Evolutionary conservation across 2,888 invertebrate species (phyloP).

Genomic region (Ectemnius lituratus): DNA sequence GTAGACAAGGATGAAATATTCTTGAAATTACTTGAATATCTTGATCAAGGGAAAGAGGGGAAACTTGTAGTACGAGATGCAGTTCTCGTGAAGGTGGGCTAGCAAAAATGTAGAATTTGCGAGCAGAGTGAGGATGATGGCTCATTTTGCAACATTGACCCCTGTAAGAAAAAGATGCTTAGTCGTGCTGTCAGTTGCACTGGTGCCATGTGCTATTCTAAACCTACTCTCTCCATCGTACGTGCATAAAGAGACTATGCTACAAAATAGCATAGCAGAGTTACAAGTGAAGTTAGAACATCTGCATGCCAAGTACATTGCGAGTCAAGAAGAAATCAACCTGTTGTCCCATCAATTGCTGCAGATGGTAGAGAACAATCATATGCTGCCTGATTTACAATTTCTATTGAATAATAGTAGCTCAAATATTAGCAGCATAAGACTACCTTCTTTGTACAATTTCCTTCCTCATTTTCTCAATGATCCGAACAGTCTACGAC

Average conservation of each 20-base stretch:
- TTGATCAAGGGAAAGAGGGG: too few relatives aligned
- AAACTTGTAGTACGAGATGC: too few relatives aligned
- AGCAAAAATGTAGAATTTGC: slow-evolving; percentile 49
- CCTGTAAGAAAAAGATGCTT: slow-evolving; percentile 69
- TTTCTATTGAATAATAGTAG: slow-evolving; percentile 76
- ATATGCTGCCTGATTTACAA: slow-evolving; percentile 72
- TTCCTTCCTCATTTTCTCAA: slow-evolving; percentile 92
- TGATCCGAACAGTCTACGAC: slow-evolving; percentile 86
- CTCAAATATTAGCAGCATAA: slow-evolving; percentile 79
- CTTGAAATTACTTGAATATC: too few relatives aligned
- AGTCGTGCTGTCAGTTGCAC: slow-evolving; percentile 66
- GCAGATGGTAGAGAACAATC: slow-evolving; percentile 70
- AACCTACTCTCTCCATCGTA: slow-evolving; percentile 71
- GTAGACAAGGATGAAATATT: too few relatives aligned
- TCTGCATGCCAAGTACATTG: slow-evolving; percentile 87
- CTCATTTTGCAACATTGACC: slow-evolving; percentile 68
- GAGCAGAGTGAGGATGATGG: slow-evolving; percentile 62
- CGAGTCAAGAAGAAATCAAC: slow-evolving; percentile 87
- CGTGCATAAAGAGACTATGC: slow-evolving; percentile 66
- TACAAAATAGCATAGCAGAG: slow-evolving; percentile 82
- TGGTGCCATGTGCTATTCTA: slow-evolving; percentile 71
- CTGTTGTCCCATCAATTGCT: slow-evolving; percentile 83
- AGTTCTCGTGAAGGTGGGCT: too few relatives aligned
- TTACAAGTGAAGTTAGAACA: slow-evolving; percentile 88
- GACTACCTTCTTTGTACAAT: slow-evolving; percentile 89